Base-by-base conservation (phyloP, 2,113 vertebrate genomes). In the Silurus meridionalis region DNA sequence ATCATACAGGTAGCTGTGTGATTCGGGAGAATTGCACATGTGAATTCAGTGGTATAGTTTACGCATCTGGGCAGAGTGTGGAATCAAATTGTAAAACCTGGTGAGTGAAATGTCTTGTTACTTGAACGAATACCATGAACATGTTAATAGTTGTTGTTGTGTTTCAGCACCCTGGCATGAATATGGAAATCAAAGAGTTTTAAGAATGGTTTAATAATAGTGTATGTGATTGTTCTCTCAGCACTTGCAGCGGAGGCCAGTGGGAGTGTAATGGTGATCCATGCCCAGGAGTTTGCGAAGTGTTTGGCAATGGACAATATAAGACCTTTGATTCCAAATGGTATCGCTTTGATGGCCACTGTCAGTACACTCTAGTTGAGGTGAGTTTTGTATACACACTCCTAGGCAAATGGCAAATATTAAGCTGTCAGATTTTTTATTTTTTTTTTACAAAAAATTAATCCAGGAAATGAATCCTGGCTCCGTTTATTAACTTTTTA, bases 221-320 rank as follows among this genome's bases (percentile, higher is more conserved):
- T 46, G 28, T 48, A 57, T 80, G 28, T 80, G 10, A 72, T 63
- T 50, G 23, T n/a, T 71, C 87, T 0, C 58, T 4, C 89, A 96
- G 94, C 66, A n/a, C 82, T 8, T 95, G 95, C 85, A 57, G 9
- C 28, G 86, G 84, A 19, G 94, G 94, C 48, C 80, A 87, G 57
- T 96, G 95, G 95, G 28, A 19, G 6, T 96, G 95, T 89, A 69
- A 0, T 3, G 86, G 90, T 0, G n/a, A 91, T 60, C 86, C 87
- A 0, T 95, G 95, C 86, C 8, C 92, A 8, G 88, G 93, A 57
- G 92, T 88, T n/a, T 96, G 95, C 89, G 91, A 94, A 67, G 93
- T 96, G 74, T 95, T 93, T 71, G 95, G 95, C 66, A 95, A 95
- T 48, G 95, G 95, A 13, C 94, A 96, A 61, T 95, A 92, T 57